Conservation (phyloP, 2,888 invertebrate species). For the Nomada fabriciana region DNA sequence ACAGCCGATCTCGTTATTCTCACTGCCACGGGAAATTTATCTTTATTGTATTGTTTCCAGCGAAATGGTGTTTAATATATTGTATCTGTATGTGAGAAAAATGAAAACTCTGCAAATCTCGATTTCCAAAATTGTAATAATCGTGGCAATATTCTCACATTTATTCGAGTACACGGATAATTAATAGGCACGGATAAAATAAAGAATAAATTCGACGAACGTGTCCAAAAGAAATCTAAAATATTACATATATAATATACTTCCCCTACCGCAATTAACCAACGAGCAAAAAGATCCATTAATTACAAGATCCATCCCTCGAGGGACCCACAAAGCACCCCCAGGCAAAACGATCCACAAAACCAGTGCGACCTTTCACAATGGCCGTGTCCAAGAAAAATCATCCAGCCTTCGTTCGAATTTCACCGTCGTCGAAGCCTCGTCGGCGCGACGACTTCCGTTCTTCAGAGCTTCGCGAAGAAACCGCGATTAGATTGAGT, state of each 20-base stretch:
- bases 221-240: too few species aligned
- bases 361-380: too few species aligned
- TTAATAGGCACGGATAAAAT: too few species aligned
- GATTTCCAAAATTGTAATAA: too few species aligned
- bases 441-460: background rate
- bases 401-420: conserved; percentile 25
- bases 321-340: background rate
- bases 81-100: too few species aligned
- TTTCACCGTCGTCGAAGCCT: conserved; percentile 15
- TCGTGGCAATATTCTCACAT: too few species aligned
- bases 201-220: too few species aligned
- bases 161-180: too few species aligned
- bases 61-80: too few species aligned
- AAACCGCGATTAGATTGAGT: conserved; percentile 77
- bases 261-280: background rate
- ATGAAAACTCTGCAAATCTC: too few species aligned
- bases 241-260: background rate
- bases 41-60: background rate
- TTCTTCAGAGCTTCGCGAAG: conserved; percentile 22
- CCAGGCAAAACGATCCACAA: background rate
- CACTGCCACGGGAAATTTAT: background rate
- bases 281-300: background rate
- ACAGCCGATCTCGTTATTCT: background rate
- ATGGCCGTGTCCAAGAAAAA: background rate
- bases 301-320: background rate